phyloP scores from a whole-genome alignment of 1,140 invertebrate genomes.

The Drosophila sulfurigaster region DNA sequence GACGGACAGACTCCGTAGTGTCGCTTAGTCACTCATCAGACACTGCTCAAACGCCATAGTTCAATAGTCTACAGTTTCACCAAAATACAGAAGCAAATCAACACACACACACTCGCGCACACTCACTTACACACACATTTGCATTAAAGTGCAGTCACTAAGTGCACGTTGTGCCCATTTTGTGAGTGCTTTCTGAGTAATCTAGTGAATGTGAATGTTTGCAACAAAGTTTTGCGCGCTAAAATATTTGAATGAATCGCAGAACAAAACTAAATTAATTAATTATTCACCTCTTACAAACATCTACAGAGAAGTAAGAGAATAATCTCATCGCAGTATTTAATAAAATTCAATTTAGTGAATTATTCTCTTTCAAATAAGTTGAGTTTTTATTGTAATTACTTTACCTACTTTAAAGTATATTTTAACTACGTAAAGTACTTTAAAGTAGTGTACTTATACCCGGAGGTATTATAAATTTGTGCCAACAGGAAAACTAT shows the following conservation, averaged over 20 bases:
- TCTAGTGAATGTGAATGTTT: conserved; percentile 45
- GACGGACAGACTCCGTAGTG: conserved; percentile 33
- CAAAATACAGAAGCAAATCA: conserved; percentile 40
- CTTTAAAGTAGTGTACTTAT: too few relatives aligned
- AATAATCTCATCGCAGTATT: too few relatives aligned
- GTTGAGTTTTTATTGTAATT: too few relatives aligned
- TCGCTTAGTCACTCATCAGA: conserved; percentile 63
- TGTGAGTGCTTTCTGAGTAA: conserved; percentile 61
- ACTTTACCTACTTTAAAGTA: too few relatives aligned
- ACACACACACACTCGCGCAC: conserved; percentile 16
- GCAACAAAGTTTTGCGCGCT: not conserved
- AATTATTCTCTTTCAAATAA: too few relatives aligned
- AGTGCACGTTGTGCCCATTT: conserved; percentile 64
- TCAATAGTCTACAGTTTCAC: conserved; percentile 80
- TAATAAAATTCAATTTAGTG: too few relatives aligned
- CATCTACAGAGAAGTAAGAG: not conserved
- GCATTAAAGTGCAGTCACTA: conserved; percentile 49
- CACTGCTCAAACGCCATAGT: conserved; percentile 60
- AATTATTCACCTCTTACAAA: not conserved
- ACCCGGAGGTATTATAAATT: too few relatives aligned
- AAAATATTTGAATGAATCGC: conserved; percentile 17
- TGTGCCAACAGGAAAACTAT: too few relatives aligned
- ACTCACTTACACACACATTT: conserved; percentile 10
- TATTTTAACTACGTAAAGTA: too few relatives aligned
- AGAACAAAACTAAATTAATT: conserved; percentile 1